Evolutionary conservation across 2,113 vertebrate species (phyloP).

Genomic region (Upupa epops): DNA sequence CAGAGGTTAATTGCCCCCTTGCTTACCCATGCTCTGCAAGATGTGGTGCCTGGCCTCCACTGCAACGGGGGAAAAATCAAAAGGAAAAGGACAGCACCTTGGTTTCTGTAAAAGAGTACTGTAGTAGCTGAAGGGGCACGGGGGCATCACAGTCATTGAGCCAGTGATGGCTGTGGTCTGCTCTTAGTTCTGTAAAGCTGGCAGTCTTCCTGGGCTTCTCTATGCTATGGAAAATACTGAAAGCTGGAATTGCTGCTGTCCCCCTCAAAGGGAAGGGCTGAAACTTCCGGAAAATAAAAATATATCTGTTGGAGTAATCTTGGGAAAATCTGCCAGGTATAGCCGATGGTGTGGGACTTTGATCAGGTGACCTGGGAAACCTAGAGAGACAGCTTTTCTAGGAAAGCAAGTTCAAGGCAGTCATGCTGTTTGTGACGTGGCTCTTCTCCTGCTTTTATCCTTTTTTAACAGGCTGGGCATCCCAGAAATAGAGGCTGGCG

Average conservation of each 20-base stretch:
- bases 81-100: neutral
- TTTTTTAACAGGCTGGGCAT: neutral
- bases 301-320: neutral
- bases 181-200: neutral
- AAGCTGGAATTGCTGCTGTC: neutral
- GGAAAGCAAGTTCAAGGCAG: neutral
- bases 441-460: neutral
- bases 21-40: neutral
- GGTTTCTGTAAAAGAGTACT: neutral
- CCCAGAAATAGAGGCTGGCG: neutral
- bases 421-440: neutral
- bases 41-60: neutral
- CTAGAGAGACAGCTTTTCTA: neutral
- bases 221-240: neutral
- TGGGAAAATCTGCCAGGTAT: neutral
- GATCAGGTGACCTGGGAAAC: constrained; percentile 9
- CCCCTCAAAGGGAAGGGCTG: neutral
- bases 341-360: neutral
- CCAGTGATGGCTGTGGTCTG: neutral
- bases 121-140: neutral
- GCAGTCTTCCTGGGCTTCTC: neutral
- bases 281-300: neutral
- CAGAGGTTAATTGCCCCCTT: neutral
- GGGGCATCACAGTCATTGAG: neutral
- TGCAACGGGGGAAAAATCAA: neutral